phyloP scores from a whole-genome alignment of 2,113 vertebrate species.

The Lamprotornis superbus region DNA sequence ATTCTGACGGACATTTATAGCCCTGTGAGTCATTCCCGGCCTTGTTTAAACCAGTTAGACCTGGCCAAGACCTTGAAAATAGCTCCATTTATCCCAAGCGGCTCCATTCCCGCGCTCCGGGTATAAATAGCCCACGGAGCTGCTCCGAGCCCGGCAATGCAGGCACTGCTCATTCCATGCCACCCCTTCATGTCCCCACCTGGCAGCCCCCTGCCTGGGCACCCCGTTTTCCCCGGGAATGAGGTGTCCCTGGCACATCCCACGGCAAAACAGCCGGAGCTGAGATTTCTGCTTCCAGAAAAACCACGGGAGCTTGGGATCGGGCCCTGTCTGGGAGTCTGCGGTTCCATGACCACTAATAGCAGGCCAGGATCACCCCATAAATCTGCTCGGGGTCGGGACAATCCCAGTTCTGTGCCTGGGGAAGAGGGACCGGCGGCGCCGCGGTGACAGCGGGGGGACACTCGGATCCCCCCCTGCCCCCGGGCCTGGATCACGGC shows the following conservation, averaged over 20 bases:
- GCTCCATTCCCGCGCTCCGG: not conserved
- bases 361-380: constrained; percentile 28
- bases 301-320: not conserved
- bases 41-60: constrained; percentile 65
- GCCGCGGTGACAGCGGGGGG: not conserved
- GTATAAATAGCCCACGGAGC: constrained; percentile 52
- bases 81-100: constrained; percentile 56
- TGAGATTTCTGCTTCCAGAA: not conserved
- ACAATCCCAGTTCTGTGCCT: not conserved
- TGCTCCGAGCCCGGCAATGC: not conserved
- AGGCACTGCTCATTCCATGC: not conserved
- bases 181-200: not conserved
- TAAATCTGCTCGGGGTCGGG: not conserved
- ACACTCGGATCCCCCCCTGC: rapidly evolving
- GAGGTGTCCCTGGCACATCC: not conserved
- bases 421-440: not conserved
- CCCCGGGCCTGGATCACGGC: rapidly evolving
- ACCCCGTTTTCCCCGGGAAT: not conserved
- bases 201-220: not conserved
- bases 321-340: constrained; percentile 27
- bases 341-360: constrained; percentile 44
- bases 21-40: constrained; percentile 58
- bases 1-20: constrained; percentile 52
- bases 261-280: not conserved
- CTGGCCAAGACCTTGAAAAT: constrained; percentile 70